Evolutionary conservation across 1,140 invertebrate species (phyloP), one percentile per base, ranked within the genome.

Genomic region (Ceratoteleas bidentatus): DNA sequence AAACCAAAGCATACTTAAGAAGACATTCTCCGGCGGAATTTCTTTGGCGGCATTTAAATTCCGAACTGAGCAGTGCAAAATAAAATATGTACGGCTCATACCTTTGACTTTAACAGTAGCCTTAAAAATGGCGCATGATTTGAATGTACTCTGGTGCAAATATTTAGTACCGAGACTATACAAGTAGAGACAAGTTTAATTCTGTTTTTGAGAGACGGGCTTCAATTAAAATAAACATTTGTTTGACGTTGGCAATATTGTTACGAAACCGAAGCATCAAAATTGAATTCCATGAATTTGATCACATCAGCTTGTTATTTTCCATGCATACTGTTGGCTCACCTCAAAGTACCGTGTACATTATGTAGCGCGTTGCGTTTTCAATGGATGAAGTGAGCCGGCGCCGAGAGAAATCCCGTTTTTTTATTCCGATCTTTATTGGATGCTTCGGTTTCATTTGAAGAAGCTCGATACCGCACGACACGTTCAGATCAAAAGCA

Each of bases 291-390:
- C 11, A 16, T 40, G 32, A 62, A 62, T 50, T 50, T 50, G 45
- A 62, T 62, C 16, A 60, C 57, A 32, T 60, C 33, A 52, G 45
- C 60, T 62, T 52, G 60, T 62, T 62, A 62, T 62, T 50, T 62
- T 62, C 60, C 34, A 36, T 52, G 47, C 45, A 65, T 65, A 65
- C 15, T 53, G 15, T 32, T 53, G 61, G 61, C 13, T 52, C 16
- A 9, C 36, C 36, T 65, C 49, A 65, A 53, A 65, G 61, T 53
- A 65, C 34, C 32, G 36, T 32, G 61, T 53, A 53, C 16, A 65
- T 65, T 65, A 65, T 53, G 49, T n/a, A 65, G 49, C 10, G 14
- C 36, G 47, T 34, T 40, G 40, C 13, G 14, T 65, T 65, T 65
- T 40, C 61, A 53, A 65, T 65, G 61, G 60, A 38, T 33, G 33